Percentiles rank a stretch among this genome's conserved stretches.
Conservation (phyloP, 2,888 invertebrate genomes). For the Leistus spinibarbis region DNA sequence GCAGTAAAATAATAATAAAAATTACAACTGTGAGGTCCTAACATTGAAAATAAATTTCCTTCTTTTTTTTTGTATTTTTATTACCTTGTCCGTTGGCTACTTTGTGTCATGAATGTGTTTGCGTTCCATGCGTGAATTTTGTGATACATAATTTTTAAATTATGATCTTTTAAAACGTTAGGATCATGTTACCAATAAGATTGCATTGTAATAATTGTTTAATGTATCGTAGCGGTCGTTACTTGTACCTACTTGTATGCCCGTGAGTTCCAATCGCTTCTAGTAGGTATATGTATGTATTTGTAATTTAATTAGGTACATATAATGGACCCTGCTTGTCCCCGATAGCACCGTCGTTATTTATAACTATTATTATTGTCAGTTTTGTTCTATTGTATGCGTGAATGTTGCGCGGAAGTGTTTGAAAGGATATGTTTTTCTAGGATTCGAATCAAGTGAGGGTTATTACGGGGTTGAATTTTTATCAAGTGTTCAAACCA, state of each 20-base stretch:
- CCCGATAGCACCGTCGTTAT: slow-evolving; percentile 4
- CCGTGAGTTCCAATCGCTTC: neutral
- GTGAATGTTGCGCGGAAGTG: neutral
- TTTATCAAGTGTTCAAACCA: neutral
- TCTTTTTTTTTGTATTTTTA: neutral
- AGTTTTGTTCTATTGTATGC: neutral
- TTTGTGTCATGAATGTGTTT: slow-evolving; percentile 1
- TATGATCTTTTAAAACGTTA: neutral
- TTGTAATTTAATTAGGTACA: slow-evolving; percentile 44
- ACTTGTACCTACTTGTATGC: slow-evolving; percentile 26
- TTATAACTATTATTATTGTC: slow-evolving; percentile 28
- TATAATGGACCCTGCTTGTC: slow-evolving; percentile 13
- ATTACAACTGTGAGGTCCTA: neutral
- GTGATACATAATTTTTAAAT: neutral
- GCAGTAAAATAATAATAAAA: slow-evolving; percentile 30
- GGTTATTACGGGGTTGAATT: neutral
- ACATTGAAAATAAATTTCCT: neutral
- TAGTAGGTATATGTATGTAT: slow-evolving; percentile 30
- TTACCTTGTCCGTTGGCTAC: slow-evolving; percentile 29
- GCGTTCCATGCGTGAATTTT: neutral
- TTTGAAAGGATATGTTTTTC: neutral
- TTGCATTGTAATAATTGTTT: slow-evolving; percentile 36
- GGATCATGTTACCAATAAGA: slow-evolving; percentile 12
- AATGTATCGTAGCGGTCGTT: slow-evolving; percentile 49
- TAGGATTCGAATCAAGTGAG: neutral